Evolutionary conservation across 2,888 invertebrate species (phyloP).

Genomic region (Mantis religiosa): DNA sequence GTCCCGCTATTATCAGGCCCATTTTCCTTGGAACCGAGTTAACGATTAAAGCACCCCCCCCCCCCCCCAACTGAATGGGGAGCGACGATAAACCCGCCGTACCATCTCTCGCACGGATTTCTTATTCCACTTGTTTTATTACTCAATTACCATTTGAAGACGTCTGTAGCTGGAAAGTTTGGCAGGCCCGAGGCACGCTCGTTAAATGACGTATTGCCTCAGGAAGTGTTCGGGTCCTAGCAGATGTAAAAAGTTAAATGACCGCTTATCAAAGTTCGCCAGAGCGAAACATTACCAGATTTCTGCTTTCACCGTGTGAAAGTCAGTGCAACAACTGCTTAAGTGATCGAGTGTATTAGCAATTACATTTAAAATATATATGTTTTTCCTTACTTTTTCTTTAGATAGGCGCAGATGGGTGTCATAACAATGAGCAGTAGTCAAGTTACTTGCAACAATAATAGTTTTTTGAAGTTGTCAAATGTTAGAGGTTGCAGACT

Average conservation of each 20-base stretch:
- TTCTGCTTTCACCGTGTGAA: not conserved
- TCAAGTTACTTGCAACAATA: too few relatives aligned
- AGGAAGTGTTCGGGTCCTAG: not conserved
- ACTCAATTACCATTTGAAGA: conserved; percentile 2
- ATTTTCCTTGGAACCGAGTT: not conserved
- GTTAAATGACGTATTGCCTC: not conserved
- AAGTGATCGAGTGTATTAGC: not conserved
- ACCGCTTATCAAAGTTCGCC: not conserved
- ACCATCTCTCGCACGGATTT: not conserved
- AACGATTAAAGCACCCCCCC: not conserved
- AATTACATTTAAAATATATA: too few relatives aligned
- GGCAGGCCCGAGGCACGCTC: too few relatives aligned
- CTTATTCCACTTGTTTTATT: not conserved
- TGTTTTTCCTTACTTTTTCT: too few relatives aligned
- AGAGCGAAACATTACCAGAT: not conserved
- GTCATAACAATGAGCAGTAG: too few relatives aligned
- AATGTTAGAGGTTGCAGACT: too few relatives aligned
- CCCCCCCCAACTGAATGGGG: too few relatives aligned
- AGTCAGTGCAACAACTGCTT: not conserved
- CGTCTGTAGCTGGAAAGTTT: not conserved
- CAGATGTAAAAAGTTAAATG: not conserved
- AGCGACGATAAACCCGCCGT: not conserved
- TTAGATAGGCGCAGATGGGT: too few relatives aligned
- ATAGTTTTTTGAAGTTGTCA: too few relatives aligned
- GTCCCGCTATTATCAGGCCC: not conserved